Base-by-base conservation (phyloP, 2,113 vertebrate genomes). In the Rhinoderma darwinii region DNA sequence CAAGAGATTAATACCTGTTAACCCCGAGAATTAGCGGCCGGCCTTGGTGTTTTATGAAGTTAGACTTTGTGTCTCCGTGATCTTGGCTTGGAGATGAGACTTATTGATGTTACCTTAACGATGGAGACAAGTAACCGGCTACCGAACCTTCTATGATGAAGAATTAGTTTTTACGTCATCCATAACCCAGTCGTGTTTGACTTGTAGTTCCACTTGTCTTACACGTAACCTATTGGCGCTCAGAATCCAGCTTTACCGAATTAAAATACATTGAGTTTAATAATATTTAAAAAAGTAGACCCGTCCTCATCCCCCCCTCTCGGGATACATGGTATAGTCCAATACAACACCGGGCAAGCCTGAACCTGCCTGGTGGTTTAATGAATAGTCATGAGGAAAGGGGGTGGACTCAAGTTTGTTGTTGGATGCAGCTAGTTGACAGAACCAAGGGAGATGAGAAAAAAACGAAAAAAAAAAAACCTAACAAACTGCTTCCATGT, bases 311-410 rank as follows among this genome's bases (percentile, higher is more conserved):
- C 1, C 37, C 77, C 91, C 90, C 89, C 91, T 89, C 87, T 77
- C 68, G 22, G 89, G 90, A 90, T 75, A 87, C 93, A 90, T 96
- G 96, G 95, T 96, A 90, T 89, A 87, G 93, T 95, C 93, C 94
- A 90, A 93, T 94, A 93, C 94, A 92, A 91, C 92, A 84, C 59
- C 68, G 93, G 96, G 94, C 97, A 98, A 97, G 98, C 91, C 93
- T 92, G 89, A 93, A 88, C 98, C 95, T 99, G 98, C 95, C 94
- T 91, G 75, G 89, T 30, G 18, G 86, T 89, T 92, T 96, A 93
- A 97, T 97, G 96, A 97, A 97, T 95, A 97, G 93, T 96, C 96
- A 96, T 96, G 95, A 96, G 95, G 94, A 92, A 92, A 90, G 91
- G 94, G 94, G 94, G 96, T 91, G 95, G 94, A 91, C 68, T 54